Evolutionary conservation across 2,888 invertebrate genomes (phyloP).

Genomic region (Drosophila bunnanda): DNA sequence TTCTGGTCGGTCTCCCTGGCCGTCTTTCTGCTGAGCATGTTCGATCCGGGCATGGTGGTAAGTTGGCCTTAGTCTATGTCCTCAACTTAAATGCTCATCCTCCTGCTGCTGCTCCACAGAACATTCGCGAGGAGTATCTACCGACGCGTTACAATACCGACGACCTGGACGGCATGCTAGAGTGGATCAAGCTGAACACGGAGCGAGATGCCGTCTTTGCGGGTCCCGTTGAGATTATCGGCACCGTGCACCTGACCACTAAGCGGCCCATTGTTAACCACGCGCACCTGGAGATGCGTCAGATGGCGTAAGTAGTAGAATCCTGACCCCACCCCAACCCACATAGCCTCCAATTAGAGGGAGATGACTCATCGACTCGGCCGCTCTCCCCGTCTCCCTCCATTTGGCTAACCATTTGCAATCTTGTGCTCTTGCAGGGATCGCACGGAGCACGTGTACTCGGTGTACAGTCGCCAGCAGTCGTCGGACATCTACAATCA

Average conservation of each 20-base stretch:
- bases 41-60: constrained; percentile 83
- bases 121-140: constrained; percentile 83
- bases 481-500: constrained; percentile 89
- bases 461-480: constrained; percentile 91
- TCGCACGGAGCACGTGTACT: constrained; percentile 92
- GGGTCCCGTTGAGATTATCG: constrained; percentile 93
- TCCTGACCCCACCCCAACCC: neutral
- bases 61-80: constrained; percentile 12
- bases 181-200: constrained; percentile 90
- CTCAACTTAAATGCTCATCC: neutral
- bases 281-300: constrained; percentile 93
- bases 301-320: constrained; percentile 87
- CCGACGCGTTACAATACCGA: constrained; percentile 86
- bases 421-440: constrained; percentile 86
- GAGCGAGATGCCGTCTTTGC: constrained; percentile 90
- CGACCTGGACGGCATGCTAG: constrained; percentile 90
- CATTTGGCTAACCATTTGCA: neutral
- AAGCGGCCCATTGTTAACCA: constrained; percentile 92
- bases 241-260: constrained; percentile 91
- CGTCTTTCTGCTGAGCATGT: constrained; percentile 85
- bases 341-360: neutral
- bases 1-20: constrained; percentile 85
- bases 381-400: neutral
- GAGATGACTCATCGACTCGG: constrained; percentile 1
- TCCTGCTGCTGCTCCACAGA: constrained; percentile 56